These are phyloP conservation scores for Ctenicera cuprea DNA, from an alignment of 2,888 invertebrate genomes.

Conservation along the genomic window DNA sequence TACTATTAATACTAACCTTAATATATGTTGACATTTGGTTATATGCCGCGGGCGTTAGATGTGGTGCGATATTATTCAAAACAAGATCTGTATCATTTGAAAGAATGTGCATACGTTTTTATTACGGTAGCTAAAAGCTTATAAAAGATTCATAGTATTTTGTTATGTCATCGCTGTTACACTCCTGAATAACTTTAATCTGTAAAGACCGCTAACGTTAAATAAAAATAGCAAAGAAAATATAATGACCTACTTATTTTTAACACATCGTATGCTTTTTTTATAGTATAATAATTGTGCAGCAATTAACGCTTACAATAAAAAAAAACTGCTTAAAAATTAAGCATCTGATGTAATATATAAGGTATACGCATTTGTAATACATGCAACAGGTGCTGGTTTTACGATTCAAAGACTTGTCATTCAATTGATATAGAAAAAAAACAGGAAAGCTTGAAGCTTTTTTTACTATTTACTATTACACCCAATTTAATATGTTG, in stretches of 20 bases:
- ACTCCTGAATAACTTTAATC: background rate
- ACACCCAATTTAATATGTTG: too few relatives aligned
- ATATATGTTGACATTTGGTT: conserved; percentile 43
- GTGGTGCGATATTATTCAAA: conserved; percentile 45
- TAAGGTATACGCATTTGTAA: too few relatives aligned
- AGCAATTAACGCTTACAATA: too few relatives aligned
- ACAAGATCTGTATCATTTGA: conserved; percentile 41
- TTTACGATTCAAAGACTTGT: too few relatives aligned
- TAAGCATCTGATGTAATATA: too few relatives aligned
- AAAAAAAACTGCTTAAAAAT: too few relatives aligned
- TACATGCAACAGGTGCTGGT: too few relatives aligned
- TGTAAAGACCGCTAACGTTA: background rate
- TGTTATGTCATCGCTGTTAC: conserved; percentile 33
- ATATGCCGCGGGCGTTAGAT: conserved; percentile 36
- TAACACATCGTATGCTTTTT: too few relatives aligned
- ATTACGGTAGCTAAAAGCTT: conserved; percentile 37
- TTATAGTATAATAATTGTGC: too few relatives aligned
- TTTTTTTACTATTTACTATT: too few relatives aligned
- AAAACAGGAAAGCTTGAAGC: too few relatives aligned
- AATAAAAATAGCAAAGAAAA: background rate
- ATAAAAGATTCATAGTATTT: conserved; percentile 32
- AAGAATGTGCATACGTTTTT: conserved; percentile 31
- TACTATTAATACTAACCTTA: conserved; percentile 33
- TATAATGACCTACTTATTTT: background rate
- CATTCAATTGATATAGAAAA: too few relatives aligned